phyloP scores from a whole-genome alignment of 2,113 vertebrate genomes.

The Ivindomyrus marchei region DNA sequence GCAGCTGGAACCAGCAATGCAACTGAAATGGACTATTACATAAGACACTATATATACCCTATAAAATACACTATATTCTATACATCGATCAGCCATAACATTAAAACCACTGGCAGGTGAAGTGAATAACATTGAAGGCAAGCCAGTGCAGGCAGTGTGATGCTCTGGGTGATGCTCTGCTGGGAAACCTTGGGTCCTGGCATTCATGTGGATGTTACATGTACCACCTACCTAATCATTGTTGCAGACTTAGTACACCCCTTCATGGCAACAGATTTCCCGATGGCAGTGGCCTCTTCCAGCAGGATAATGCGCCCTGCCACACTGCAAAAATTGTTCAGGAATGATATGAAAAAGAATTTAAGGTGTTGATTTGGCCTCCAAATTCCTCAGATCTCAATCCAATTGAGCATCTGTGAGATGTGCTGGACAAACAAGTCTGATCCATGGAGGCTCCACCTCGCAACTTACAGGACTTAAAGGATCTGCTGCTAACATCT shows the following conservation, averaged over 20 bases:
- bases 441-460: background rate
- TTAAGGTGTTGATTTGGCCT: background rate
- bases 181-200: background rate
- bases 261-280: background rate
- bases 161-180: background rate
- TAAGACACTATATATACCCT: background rate
- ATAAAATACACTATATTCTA: background rate
- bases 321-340: background rate
- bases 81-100: background rate
- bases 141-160: background rate
- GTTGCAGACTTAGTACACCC: background rate
- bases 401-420: background rate
- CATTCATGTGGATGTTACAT: background rate
- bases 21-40: background rate
- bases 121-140: background rate
- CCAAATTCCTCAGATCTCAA: background rate
- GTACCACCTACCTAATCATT: background rate
- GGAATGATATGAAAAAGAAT: background rate
- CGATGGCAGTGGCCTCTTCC: background rate
- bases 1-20: background rate
- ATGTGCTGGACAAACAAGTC: background rate
- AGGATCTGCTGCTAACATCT: background rate
- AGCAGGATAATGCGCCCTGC: background rate
- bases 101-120: background rate
- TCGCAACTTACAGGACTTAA: background rate